Base-by-base conservation (phyloP, 2,113 vertebrate genomes). In the Dryoscopus gambensis region DNA sequence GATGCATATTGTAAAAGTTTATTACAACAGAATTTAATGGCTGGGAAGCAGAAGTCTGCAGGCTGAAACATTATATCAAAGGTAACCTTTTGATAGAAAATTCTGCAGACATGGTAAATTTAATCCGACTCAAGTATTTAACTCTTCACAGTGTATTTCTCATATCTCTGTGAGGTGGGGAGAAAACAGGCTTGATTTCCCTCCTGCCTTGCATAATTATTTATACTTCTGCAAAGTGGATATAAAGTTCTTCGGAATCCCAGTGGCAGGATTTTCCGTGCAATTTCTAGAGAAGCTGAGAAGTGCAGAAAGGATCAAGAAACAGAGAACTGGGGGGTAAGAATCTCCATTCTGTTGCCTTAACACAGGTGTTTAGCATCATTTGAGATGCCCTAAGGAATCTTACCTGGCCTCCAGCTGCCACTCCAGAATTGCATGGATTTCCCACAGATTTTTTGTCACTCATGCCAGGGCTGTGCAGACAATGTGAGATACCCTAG, bases 1-100 rank as follows among this genome's bases (percentile, higher is more conserved):
- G 71, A 81, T 87, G 68, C 69, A 76, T 84, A 93, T 94, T 97
- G 92, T 95, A 89, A 97, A 97, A 95, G 95, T 97, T 97, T 95
- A 97, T 97, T 94, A 91, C 76, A 67, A 93, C 30, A 60, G 60
- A 65, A 92, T 96, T 97, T 89, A 97, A 94, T 89, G 87, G 44
- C 53, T 91, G 65, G 81, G 69, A 93, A 95, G 92, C 44, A 77
- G 56, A 96, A 89, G 65, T 90, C 86, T 94, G 78, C 68, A 87
- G 95, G 87, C 94, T 85, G 65, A 82, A 90, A 80, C 75, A 65
- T 96, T 96, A 83, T 78, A 68, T 95, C 88, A 96, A 71, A 97
- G 93, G 87, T 92, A 96, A 94, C 91, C 91, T 95, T 96, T 95
- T 91, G 94, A 94, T 42, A 94, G 92, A 88, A 91, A 96, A 70